These are phyloP conservation scores for Leptinotarsa lineolata DNA, from an alignment of 1,140 invertebrate species.

Conservation along the genomic window DNA sequence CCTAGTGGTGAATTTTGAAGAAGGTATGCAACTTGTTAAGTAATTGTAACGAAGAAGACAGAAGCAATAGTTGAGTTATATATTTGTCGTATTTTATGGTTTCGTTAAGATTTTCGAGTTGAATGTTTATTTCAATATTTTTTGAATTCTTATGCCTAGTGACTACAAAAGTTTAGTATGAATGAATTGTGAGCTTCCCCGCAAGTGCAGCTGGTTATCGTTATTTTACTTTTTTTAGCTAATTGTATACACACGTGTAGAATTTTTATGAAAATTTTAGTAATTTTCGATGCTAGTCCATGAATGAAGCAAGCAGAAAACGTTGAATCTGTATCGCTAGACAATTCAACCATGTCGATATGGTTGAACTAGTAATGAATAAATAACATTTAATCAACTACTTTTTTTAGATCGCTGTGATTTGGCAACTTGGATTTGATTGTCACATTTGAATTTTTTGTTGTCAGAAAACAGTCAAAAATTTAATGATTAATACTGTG, in stretches of 20 bases:
- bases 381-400: too few relatives aligned
- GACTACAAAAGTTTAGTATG: conserved; percentile 2
- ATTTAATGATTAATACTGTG: too few relatives aligned
- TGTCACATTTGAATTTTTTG: too few relatives aligned
- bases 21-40: conserved; percentile 76
- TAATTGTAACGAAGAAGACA: conserved; percentile 35
- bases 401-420: too few relatives aligned
- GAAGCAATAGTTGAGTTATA: conserved; percentile 17
- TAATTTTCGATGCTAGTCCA: conserved; percentile 3
- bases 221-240: conserved; percentile 17
- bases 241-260: conserved; percentile 15
- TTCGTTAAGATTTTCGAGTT: conserved; percentile 11
- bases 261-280: conserved; percentile 16
- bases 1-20: conserved; percentile 75
- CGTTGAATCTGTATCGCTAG: too few relatives aligned
- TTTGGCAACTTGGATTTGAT: too few relatives aligned
- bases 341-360: too few relatives aligned
- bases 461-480: too few relatives aligned
- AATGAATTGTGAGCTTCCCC: not conserved
- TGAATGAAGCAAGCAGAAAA: not conserved
- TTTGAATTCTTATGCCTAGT: not conserved
- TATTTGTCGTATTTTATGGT: conserved; percentile 23
- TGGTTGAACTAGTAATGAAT: too few relatives aligned
- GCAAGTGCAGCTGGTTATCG: not conserved
- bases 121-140: not conserved